These are phyloP conservation scores for Noctua pronuba DNA, from an alignment of 2,888 invertebrate species.

Conservation along the genomic window DNA sequence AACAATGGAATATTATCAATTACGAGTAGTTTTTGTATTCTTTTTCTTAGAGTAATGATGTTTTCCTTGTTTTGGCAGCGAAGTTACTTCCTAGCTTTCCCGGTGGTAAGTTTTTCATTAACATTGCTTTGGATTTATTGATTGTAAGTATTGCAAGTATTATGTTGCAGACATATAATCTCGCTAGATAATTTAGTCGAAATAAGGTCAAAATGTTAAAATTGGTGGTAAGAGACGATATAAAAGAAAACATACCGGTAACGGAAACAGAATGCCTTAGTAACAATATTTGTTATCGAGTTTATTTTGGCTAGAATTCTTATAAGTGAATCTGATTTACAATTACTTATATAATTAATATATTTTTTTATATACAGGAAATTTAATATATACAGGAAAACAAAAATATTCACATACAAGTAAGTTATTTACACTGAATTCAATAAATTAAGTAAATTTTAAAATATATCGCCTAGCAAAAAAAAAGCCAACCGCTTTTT, in stretches of 20 bases:
- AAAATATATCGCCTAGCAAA: too few relatives aligned
- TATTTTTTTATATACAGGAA: too few relatives aligned
- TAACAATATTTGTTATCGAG: not conserved
- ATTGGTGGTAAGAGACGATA: not conserved
- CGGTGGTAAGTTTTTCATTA: constrained; percentile 25
- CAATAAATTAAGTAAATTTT: not conserved
- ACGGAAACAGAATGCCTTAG: not conserved
- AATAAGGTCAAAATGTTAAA: not conserved
- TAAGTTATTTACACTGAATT: constrained; percentile 5
- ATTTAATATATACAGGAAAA: too few relatives aligned
- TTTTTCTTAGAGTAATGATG: not conserved
- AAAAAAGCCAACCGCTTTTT: too few relatives aligned
- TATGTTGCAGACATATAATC: constrained; percentile 6
- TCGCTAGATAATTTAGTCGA: not conserved
- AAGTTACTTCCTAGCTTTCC: constrained; percentile 7
- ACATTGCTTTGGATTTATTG: constrained; percentile 9
- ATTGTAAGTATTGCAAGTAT: not conserved
- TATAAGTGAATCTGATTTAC: not conserved
- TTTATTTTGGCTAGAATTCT: not conserved
- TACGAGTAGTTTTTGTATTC: too few relatives aligned
- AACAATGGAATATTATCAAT: not conserved
- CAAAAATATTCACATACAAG: not conserved
- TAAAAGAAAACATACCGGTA: not conserved
- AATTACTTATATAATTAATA: too few relatives aligned
- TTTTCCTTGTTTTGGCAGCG: constrained; percentile 11